These are phyloP conservation scores for Danaus chrysippus DNA, from an alignment of 2,888 invertebrate genomes.

Conservation along the genomic window DNA sequence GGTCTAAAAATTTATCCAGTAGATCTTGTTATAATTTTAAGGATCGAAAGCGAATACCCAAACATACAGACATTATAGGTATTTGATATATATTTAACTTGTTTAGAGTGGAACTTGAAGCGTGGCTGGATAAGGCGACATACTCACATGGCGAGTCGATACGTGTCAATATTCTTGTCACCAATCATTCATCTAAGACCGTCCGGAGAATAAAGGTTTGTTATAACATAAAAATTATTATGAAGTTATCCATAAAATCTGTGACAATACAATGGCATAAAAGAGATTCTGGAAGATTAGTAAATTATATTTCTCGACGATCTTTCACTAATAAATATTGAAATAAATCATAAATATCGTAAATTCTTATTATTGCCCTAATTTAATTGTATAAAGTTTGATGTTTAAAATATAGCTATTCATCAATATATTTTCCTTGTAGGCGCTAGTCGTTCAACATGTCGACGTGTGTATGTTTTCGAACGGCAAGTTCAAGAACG, in stretches of 20 bases:
- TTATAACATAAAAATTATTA: background rate
- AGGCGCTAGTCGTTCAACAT: constrained; percentile 92
- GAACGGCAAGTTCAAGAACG: constrained; percentile 95
- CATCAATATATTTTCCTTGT: constrained; percentile 29
- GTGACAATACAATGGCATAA: too few relatives aligned
- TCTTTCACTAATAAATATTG: too few relatives aligned
- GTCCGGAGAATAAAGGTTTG: constrained; percentile 90
- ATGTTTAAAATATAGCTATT: background rate
- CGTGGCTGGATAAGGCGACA: constrained; percentile 88
- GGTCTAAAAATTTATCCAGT: too few relatives aligned
- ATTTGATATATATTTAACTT: constrained; percentile 4
- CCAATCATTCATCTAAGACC: constrained; percentile 91
- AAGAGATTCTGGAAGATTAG: too few relatives aligned
- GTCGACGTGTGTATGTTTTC: constrained; percentile 97
- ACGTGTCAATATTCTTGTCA: constrained; percentile 84
- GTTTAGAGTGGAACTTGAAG: constrained; percentile 84
- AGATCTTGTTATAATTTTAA: too few relatives aligned
- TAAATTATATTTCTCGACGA: too few relatives aligned
- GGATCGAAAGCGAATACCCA: too few relatives aligned
- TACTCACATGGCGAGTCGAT: constrained; percentile 92
- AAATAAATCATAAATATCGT: too few relatives aligned
- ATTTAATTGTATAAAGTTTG: too few relatives aligned
- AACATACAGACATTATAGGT: background rate
- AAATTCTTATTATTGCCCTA: too few relatives aligned
- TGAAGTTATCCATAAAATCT: background rate